Percentiles rank a stretch among this genome's conserved stretches.
Conservation (phyloP, 2,113 vertebrate species). For the Melanocharis versteri region DNA sequence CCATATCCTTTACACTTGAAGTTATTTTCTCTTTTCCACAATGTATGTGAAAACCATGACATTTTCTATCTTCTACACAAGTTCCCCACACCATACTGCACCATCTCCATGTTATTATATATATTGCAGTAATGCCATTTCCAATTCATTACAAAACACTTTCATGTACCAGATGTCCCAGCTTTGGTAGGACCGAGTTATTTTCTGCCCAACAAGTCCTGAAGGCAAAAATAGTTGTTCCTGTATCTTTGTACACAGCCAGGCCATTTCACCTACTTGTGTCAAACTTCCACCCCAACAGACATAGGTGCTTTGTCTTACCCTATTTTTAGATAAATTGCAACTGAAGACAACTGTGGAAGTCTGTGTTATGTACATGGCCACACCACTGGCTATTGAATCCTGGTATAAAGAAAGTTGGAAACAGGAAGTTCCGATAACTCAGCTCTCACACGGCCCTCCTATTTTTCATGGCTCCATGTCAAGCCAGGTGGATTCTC, state of each 20-base stretch:
- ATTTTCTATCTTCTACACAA: constrained; percentile 54
- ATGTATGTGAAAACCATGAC: constrained; percentile 56
- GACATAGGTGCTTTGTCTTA: not conserved
- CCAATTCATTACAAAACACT: constrained; percentile 55
- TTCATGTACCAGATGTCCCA: constrained; percentile 45
- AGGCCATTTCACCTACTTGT: not conserved
- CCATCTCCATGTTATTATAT: constrained; percentile 46
- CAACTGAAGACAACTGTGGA: not conserved
- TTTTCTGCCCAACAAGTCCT: constrained; percentile 41
- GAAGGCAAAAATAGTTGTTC: constrained; percentile 10
- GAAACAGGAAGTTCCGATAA: not conserved
- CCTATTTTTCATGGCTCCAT: not conserved
- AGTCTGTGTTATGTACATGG: not conserved
- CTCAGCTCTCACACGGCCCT: not conserved
- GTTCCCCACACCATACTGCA: constrained; percentile 53
- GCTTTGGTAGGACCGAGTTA: constrained; percentile 18
- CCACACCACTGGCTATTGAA: not conserved
- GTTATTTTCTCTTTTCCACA: constrained; percentile 65
- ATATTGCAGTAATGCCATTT: constrained; percentile 54
- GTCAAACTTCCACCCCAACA: not conserved
- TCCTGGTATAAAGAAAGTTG: not conserved
- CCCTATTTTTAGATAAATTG: not conserved
- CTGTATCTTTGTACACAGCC: not conserved
- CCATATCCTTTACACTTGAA: constrained; percentile 61
- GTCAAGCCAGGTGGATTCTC: not conserved